Percentiles rank a stretch among this genome's conserved stretches.
Evolutionary conservation across 2,113 vertebrate species (phyloP).

Genomic region (Festucalex cinctus): DNA sequence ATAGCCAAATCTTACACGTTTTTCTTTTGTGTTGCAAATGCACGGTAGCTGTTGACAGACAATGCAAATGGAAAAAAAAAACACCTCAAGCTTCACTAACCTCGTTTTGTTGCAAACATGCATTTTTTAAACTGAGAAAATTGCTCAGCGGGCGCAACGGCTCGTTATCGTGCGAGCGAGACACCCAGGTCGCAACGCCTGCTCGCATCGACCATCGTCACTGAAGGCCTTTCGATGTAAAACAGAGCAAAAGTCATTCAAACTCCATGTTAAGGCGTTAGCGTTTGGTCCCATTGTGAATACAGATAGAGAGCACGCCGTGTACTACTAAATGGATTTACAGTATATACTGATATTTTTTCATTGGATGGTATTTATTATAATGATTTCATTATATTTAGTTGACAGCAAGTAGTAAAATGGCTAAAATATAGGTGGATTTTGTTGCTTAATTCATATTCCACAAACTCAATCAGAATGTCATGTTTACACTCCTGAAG

Average conservation of each 20-base stretch:
- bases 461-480: no score
- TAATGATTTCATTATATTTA: not conserved
- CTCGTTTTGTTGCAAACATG: not conserved
- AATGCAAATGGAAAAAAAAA: not conserved
- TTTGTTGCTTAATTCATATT: no score
- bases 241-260: no score
- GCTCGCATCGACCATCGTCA: not conserved
- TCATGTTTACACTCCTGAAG: no score
- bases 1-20: not conserved
- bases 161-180: not conserved
- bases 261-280: no score
- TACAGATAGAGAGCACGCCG: not conserved
- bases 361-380: not conserved
- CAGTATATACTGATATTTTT: not conserved
- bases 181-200: not conserved
- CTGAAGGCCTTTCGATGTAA: not conserved
- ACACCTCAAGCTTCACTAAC: not conserved
- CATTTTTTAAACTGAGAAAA: constrained; percentile 4
- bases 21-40: not conserved
- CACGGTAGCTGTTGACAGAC: not conserved
- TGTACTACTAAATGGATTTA: not conserved
- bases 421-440: no score
- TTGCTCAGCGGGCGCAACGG: not conserved
- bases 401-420: no score
- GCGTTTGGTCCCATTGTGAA: not conserved